Base-by-base conservation (phyloP, 2,797 vertebrate species). In the Microctenopoma steveboyesi region DNA sequence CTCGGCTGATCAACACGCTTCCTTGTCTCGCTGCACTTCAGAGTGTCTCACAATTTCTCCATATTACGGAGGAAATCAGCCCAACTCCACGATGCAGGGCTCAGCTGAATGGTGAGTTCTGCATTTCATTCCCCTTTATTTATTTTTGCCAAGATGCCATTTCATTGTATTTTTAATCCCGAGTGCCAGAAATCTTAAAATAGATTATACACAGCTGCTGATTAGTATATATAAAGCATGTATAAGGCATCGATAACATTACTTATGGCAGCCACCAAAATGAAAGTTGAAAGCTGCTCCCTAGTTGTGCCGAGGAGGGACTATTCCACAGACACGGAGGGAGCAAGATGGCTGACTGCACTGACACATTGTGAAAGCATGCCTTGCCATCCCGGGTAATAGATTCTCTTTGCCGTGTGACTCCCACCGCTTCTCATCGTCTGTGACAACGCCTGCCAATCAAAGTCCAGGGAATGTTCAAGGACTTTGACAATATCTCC, bases 41-140 rank as follows among this genome's bases (percentile, higher is more conserved):
- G 64, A 69, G 64, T 52, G 37, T 16, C 46, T 30, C 51, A 60
- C 64, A 3, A 3, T 46, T 46, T 65, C 46, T 49, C 37, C 46
- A 28, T 73, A 86, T 83, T 92, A 89, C 90, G 91, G 89, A 93
- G 91, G 90, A 91, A 95, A 96, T 89, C 89, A 91, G 91, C 88
- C 84, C 76, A 93, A 92, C 86, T 87, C 86, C 78, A 89, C 90
- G 91, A 91, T 85, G 92, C 75, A 81, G 54, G 73, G 52, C 75
- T 78, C 61, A 56, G 86, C 73, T 84, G 61, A 83, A 42, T 62
- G 82, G 55, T 49, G n/a, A 73, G 46, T 63, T 72, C 64, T 52
- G 40, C 22, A 59, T 72, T 69, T 39, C 15, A 22, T 22, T 22
- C 4, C 12, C 18, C 64, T 58, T 42, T 27, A 46, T 56, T 30